phyloP scores from a whole-genome alignment of 2,888 invertebrate species.

The Plebejus melissa region DNA sequence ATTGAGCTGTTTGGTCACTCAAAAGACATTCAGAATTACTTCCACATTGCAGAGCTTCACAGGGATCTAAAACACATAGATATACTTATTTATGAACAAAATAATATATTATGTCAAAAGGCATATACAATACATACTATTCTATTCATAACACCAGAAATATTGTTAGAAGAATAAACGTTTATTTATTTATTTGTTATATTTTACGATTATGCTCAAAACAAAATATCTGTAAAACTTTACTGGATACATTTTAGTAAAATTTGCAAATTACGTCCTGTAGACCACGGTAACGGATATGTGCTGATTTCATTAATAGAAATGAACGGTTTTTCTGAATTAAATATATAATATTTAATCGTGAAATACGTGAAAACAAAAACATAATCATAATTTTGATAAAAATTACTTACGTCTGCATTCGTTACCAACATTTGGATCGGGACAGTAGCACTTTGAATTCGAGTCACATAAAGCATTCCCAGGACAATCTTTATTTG shows the following conservation, averaged over 20 bases:
- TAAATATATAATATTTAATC: not conserved
- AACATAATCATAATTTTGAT: conserved; percentile 15
- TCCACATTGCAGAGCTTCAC: conserved; percentile 90
- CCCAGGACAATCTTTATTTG: conserved; percentile 90
- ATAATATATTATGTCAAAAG: not conserved
- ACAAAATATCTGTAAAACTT: not conserved
- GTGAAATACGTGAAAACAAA: conserved; percentile 26
- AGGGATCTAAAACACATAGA: conserved; percentile 84
- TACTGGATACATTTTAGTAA: not conserved
- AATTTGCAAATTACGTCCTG: not conserved
- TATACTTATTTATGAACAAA: not conserved
- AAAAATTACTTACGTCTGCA: conserved; percentile 87
- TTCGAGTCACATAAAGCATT: conserved; percentile 90
- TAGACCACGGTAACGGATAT: too few relatives aligned
- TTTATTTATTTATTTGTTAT: too few relatives aligned
- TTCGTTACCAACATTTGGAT: conserved; percentile 94
- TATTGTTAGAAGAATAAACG: not conserved
- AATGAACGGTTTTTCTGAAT: not conserved
- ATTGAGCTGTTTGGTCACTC: conserved; percentile 89
- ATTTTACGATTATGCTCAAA: not conserved
- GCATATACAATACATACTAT: not conserved
- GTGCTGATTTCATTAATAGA: not conserved
- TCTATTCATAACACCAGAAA: not conserved
- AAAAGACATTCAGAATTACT: conserved; percentile 94
- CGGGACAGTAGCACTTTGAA: conserved; percentile 91